phyloP scores from a whole-genome alignment of 2,888 invertebrate species.

The Tetanocera ferruginea region DNA sequence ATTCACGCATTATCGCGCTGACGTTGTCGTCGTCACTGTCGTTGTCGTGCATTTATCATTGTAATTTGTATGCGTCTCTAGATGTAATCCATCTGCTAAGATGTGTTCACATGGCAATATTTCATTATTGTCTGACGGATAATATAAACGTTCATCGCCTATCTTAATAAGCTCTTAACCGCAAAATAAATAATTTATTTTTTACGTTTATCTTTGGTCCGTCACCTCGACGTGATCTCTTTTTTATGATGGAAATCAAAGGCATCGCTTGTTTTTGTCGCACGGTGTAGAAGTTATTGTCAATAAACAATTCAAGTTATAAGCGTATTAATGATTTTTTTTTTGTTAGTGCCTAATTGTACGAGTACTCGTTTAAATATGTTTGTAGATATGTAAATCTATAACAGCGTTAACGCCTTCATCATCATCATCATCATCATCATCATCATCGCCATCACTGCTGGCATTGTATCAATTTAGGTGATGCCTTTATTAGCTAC shows the following conservation, averaged over 20 bases:
- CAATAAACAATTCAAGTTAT: slow-evolving; percentile 15
- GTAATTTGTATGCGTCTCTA: slow-evolving; percentile 23
- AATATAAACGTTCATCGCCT: background rate
- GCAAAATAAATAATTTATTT: slow-evolving; percentile 37
- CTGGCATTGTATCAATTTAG: background rate
- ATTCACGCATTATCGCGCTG: background rate
- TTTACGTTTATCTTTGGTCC: background rate
- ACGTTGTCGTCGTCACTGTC: background rate
- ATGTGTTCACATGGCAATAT: slow-evolving; percentile 27
- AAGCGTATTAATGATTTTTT: background rate
- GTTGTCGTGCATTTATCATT: slow-evolving; percentile 23
- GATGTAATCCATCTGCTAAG: slow-evolving; percentile 10
- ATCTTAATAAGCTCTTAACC: slow-evolving; percentile 37
- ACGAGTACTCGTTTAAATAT: background rate
- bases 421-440: slow-evolving; percentile 2
- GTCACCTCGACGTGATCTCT: background rate
- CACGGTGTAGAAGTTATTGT: background rate
- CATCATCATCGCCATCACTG: background rate
- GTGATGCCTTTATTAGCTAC: slow-evolving; percentile 20
- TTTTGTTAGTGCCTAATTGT: slow-evolving; percentile 6
- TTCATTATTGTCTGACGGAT: slow-evolving; percentile 26
- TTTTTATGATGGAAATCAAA: slow-evolving; percentile 26
- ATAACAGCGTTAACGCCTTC: slow-evolving; percentile 2
- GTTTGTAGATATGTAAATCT: background rate
- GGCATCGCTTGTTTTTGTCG: background rate